Conservation (phyloP, 2,113 vertebrate genomes). For the Chionomys nivalis region DNA sequence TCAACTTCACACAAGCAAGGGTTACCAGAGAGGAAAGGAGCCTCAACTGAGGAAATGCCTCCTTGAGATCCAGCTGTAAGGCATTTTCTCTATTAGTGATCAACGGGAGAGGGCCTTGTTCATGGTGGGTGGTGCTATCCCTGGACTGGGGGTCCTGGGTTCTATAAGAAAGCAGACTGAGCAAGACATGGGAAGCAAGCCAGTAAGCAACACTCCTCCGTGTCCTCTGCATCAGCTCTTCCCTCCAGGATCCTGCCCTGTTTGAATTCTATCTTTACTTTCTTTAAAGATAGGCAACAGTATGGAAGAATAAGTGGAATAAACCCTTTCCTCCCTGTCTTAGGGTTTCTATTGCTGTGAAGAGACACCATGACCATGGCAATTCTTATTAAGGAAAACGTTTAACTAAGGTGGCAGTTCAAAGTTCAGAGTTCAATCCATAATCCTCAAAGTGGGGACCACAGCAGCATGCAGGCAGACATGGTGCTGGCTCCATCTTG, state of each 20-base stretch:
- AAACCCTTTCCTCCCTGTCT: not conserved
- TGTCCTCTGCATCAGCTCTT: not conserved
- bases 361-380: not conserved
- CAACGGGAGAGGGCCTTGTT: not conserved
- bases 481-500: not conserved
- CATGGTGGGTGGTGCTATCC: not conserved
- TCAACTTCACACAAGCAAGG: not conserved
- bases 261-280: not conserved
- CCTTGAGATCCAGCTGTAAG: not conserved
- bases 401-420: not conserved
- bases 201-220: not conserved
- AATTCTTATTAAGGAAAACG: not conserved
- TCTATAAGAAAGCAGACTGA: not conserved
- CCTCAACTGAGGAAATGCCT: not conserved
- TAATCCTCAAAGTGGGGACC: not conserved
- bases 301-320: not conserved
- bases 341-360: not conserved
- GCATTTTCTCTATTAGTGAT: not conserved
- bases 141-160: not conserved
- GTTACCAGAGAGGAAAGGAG: not conserved
- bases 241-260: not conserved
- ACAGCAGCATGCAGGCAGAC: not conserved
- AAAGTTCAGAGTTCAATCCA: not conserved
- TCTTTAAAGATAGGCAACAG: not conserved
- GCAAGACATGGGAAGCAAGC: not conserved